Evolutionary conservation across 1,140 invertebrate genomes (phyloP).

Genomic region (Drosophila burlai): DNA sequence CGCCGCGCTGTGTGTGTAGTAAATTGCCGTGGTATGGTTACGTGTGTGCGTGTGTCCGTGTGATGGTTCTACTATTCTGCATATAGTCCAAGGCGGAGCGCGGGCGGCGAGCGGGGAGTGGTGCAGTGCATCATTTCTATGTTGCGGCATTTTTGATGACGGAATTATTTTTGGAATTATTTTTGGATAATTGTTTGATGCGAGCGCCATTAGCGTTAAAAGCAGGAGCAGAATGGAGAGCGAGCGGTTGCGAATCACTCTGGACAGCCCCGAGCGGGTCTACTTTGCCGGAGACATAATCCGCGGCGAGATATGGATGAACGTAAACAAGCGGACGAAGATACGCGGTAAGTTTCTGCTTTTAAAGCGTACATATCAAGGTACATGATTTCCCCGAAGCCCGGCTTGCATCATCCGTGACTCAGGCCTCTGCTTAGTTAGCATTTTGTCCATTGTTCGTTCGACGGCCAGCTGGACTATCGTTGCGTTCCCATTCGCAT

Average conservation of each 20-base stretch:
- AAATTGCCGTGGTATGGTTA: slow-evolving; percentile 19
- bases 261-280: slow-evolving; percentile 75
- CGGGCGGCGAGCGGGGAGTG: background rate
- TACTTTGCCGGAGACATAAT: slow-evolving; percentile 81
- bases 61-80: slow-evolving; percentile 30
- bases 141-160: slow-evolving; percentile 63
- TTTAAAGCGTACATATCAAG: background rate
- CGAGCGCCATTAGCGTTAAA: slow-evolving; percentile 26
- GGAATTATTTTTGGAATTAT: slow-evolving; percentile 78
- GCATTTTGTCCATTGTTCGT: slow-evolving; percentile 40
- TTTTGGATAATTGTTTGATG: slow-evolving; percentile 76
- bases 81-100: slow-evolving; percentile 25
- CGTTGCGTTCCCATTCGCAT: slow-evolving; percentile 74
- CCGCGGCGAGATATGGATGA: slow-evolving; percentile 78
- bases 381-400: slow-evolving; percentile 34
- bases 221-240: slow-evolving; percentile 73
- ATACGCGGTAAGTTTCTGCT: slow-evolving; percentile 75
- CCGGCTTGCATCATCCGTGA: slow-evolving; percentile 58
- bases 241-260: slow-evolving; percentile 77
- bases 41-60: slow-evolving; percentile 6
- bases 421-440: slow-evolving; percentile 46
- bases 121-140: slow-evolving; percentile 46
- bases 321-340: slow-evolving; percentile 77
- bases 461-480: slow-evolving; percentile 52
- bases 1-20: slow-evolving; percentile 31